Percentiles rank a stretch among this genome's conserved stretches.
phyloP scores from a whole-genome alignment of 2,888 invertebrate species.

The Lasioglossum morio region DNA sequence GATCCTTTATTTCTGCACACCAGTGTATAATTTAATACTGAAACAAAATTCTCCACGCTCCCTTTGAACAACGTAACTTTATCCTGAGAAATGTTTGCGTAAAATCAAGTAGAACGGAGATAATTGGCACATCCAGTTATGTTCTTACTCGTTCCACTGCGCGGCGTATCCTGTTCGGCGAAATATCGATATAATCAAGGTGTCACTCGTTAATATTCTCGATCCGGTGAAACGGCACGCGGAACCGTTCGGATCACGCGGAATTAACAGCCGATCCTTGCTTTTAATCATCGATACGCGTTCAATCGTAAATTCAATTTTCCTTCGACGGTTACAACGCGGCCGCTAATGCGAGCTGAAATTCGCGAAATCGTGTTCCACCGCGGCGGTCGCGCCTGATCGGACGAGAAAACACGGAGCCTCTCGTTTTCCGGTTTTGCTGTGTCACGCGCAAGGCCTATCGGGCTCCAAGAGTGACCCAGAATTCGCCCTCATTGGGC shows the following conservation, averaged over 20 bases:
- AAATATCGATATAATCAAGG: constrained; percentile 45
- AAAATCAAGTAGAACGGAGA: neutral
- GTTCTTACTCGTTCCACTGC: neutral
- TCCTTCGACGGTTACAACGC: neutral
- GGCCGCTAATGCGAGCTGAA: neutral
- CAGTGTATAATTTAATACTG: neutral
- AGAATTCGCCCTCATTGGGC: neutral
- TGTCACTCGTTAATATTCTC: constrained; percentile 38
- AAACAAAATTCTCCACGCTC: neutral
- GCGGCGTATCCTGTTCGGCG: constrained; percentile 32
- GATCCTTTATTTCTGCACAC: too few species aligned
- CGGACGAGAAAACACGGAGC: neutral
- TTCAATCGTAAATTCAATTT: neutral
- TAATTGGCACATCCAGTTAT: constrained; percentile 4
- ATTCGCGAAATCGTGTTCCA: neutral
- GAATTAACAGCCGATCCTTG: constrained; percentile 28
- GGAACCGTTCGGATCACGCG: constrained; percentile 7
- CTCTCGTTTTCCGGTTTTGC: constrained; percentile 7
- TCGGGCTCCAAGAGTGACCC: neutral
- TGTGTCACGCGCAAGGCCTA: too few species aligned
- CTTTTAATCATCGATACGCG: constrained; percentile 24
- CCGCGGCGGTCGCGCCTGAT: neutral
- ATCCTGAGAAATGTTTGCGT: neutral
- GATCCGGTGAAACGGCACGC: constrained; percentile 34
- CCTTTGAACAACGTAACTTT: neutral